Base-by-base conservation (phyloP, 2,797 vertebrate species). In the Syndactyla subalaris region DNA sequence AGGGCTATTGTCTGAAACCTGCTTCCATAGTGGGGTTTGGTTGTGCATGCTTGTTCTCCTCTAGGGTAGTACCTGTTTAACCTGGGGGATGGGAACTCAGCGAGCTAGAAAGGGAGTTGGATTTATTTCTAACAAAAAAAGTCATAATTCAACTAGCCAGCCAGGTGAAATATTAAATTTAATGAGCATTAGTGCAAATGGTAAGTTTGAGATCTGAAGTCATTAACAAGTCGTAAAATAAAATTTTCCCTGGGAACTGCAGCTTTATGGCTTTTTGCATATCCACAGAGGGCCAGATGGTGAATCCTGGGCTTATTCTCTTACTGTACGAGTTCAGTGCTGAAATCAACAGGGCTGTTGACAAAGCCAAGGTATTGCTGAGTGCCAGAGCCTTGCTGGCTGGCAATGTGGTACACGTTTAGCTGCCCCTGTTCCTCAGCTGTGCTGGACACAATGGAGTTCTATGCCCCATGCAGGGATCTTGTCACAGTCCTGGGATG, bases 161-260 rank as follows among this genome's bases (percentile, higher is more conserved):
- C 21, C 57, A 74, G 38, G 36, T 84, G 90, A 77, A 94, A 71
- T 87, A 91, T 85, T 85, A 76, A 76, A 76, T 89, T 92, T 91
- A 89, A 85, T 71, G 14, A 77, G 13, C 10, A 7, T 71, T 83
- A 49, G 32, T 45, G 78, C 68, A 93, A 92, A 78, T 30, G 36
- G 19, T 34, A 76, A 91, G 45, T 79, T 93, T 4, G 22, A 92
- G 63, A 59, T 91, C 41, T 80, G 51, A 92, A 89, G 10, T 62
- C 52, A 55, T 92, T 92, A 94, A 45, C 75, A 83, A 87, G 65
- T 61, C 52, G 61, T 93, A 83, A 88, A 94, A 88, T 61, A 29
- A 62, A 52, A 29, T 55, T 77, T 93, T 88, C 30, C 17, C 61
- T 9, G 15, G 72, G 36, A 94, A 46, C 52, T 88, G 81, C 38